A percentile compares a stretch with the other conserved stretches of the same genome.
These are phyloP conservation scores for Branchipolynoe longqiensis DNA, from an alignment of 2,888 invertebrate species.

Conservation along the genomic window DNA sequence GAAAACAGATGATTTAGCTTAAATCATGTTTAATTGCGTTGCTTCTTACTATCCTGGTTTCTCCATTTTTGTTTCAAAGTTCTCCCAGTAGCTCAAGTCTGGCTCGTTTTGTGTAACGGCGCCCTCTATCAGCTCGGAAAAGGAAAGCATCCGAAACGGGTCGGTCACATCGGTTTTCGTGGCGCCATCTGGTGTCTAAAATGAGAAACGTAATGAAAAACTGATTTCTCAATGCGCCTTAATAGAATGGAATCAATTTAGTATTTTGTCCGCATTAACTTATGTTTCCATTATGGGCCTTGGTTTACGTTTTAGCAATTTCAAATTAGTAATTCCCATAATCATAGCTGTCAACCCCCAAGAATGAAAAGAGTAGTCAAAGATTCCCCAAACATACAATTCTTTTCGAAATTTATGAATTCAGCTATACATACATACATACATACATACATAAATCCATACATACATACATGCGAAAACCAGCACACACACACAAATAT, in stretches of 20 bases:
- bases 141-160: conserved; percentile 15
- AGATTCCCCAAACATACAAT: too few relatives aligned
- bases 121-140: conserved; percentile 39
- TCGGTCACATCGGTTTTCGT: background rate
- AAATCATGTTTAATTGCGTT: too few relatives aligned
- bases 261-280: background rate
- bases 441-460: background rate
- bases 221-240: too few relatives aligned
- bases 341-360: too few relatives aligned
- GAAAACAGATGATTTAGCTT: too few relatives aligned
- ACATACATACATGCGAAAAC: background rate
- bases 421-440: too few relatives aligned
- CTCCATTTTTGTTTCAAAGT: conserved; percentile 44
- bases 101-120: conserved; percentile 8
- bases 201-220: too few relatives aligned
- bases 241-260: background rate
- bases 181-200: conserved; percentile 16
- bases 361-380: too few relatives aligned
- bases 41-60: conserved; percentile 43
- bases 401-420: too few relatives aligned
- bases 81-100: conserved; percentile 49
- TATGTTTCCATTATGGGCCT: too few relatives aligned
- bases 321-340: too few relatives aligned
- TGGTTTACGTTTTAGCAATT: background rate
- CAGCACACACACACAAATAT: background rate